phyloP scores from a whole-genome alignment of 1,140 invertebrate genomes.

The Rhopalosiphum padi region DNA sequence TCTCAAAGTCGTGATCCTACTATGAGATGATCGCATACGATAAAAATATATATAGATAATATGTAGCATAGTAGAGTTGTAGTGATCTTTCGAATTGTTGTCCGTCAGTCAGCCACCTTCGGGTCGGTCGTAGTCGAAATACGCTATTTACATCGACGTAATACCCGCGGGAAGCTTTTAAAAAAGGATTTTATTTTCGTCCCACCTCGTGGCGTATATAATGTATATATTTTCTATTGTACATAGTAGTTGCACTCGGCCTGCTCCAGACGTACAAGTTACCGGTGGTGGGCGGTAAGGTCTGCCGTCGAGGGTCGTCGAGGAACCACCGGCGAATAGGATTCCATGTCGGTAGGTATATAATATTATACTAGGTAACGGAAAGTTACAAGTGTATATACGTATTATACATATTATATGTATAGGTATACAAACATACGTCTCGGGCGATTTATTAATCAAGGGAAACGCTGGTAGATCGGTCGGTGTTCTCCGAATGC shows the following conservation, averaged over 20 bases:
- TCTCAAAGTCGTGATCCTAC: neutral
- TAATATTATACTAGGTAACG: neutral
- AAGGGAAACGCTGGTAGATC: neutral
- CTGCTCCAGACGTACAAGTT: neutral
- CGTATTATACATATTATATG: too few species aligned
- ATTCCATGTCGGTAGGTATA: neutral
- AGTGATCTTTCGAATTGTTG: neutral
- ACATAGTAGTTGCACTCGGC: too few species aligned
- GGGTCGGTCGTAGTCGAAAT: neutral
- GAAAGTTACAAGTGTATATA: neutral
- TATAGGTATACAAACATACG: neutral
- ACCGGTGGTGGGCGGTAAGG: neutral
- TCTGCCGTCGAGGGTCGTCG: neutral
- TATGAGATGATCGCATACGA: neutral
- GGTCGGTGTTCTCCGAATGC: neutral
- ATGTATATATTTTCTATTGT: too few species aligned
- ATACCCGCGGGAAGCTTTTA: neutral
- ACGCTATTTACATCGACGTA: neutral
- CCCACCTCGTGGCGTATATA: too few species aligned
- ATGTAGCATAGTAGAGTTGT: too few species aligned
- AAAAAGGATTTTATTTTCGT: neutral
- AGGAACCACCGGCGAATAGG: neutral
- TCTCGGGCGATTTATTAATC: constrained; percentile 50
- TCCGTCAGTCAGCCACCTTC: neutral
- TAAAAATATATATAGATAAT: neutral